phyloP scores from a whole-genome alignment of 2,113 vertebrate species.

The Nesoenas mayeri region DNA sequence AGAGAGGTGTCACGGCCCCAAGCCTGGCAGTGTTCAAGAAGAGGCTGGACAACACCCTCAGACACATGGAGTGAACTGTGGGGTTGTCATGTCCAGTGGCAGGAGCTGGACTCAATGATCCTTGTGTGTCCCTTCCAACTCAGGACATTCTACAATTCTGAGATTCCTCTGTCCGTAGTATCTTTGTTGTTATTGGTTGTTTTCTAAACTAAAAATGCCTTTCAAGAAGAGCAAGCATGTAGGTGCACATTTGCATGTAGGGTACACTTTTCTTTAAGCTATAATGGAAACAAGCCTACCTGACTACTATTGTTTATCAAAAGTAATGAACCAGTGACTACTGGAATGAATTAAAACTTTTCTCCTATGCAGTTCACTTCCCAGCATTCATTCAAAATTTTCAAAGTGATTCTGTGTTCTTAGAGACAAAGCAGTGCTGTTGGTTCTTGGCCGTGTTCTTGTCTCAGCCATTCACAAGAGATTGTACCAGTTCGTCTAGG shows the following conservation, averaged over 20 bases:
- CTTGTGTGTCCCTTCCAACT: too few relatives aligned
- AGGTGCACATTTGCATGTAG: background rate
- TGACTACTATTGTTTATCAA: background rate
- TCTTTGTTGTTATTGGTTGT: background rate
- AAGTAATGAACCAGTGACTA: background rate
- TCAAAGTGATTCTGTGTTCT: background rate
- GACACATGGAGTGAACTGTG: too few relatives aligned
- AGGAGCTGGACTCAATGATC: too few relatives aligned
- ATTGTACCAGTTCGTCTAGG: background rate
- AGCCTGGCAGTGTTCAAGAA: too few relatives aligned
- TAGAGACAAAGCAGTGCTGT: background rate
- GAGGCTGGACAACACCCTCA: too few relatives aligned
- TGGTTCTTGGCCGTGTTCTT: fast-evolving
- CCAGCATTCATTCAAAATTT: background rate
- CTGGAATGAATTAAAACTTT: background rate
- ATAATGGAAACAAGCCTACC: background rate
- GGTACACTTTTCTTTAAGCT: background rate
- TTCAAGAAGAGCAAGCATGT: background rate
- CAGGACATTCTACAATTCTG: too few relatives aligned
- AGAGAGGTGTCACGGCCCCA: too few relatives aligned
- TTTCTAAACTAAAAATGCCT: background rate
- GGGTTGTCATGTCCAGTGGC: too few relatives aligned
- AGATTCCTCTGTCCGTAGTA: too few relatives aligned
- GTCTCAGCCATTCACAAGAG: background rate
- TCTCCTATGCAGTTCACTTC: background rate